These are phyloP conservation scores for Solea senegalensis DNA, from an alignment of 2,113 vertebrate species.

Conservation along the genomic window DNA sequence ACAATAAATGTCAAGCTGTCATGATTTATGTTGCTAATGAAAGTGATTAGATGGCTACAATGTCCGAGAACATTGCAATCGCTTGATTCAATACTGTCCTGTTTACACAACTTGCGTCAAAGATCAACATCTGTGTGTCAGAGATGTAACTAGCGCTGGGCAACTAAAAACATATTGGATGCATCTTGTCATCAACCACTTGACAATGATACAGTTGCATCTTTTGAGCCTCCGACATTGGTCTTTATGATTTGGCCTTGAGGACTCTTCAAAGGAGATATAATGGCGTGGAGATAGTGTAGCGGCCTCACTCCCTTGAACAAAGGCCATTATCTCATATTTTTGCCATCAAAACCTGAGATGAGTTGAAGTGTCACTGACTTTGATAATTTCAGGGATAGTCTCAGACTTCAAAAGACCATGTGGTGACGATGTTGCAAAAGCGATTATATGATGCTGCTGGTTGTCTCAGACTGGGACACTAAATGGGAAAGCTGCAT, in stretches of 20 bases:
- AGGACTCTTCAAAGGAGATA: conserved; percentile 59
- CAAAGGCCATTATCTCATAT: conserved; percentile 68
- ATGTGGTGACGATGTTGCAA: conserved; percentile 52
- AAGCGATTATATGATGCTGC: conserved; percentile 42
- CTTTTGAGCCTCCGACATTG: conserved; percentile 30
- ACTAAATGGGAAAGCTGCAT: conserved; percentile 16
- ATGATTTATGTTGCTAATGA: conserved; percentile 94
- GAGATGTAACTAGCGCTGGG: conserved; percentile 15
- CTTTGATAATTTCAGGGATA: conserved; percentile 62
- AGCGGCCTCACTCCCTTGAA: conserved; percentile 58
- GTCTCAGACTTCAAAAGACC: conserved; percentile 62
- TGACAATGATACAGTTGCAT: conserved; percentile 55
- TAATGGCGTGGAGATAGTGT: conserved; percentile 64
- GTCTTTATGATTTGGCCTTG: conserved; percentile 75
- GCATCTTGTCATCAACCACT: conserved; percentile 11
- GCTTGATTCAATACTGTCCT: conserved; percentile 81
- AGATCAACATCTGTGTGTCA: conserved; percentile 60
- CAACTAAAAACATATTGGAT: conserved; percentile 12
- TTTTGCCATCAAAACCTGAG: conserved; percentile 52
- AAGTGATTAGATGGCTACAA: conserved; percentile 90
- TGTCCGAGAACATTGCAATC: conserved; percentile 68
- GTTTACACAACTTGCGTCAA: conserved; percentile 67
- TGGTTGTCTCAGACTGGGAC: not conserved
- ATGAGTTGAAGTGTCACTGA: conserved; percentile 53
- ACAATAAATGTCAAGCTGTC: conserved; percentile 92